Percentiles rank a stretch among this genome's conserved stretches.
Evolutionary conservation across 2,888 invertebrate species (phyloP).

Genomic region (Drosophila leonis): DNA sequence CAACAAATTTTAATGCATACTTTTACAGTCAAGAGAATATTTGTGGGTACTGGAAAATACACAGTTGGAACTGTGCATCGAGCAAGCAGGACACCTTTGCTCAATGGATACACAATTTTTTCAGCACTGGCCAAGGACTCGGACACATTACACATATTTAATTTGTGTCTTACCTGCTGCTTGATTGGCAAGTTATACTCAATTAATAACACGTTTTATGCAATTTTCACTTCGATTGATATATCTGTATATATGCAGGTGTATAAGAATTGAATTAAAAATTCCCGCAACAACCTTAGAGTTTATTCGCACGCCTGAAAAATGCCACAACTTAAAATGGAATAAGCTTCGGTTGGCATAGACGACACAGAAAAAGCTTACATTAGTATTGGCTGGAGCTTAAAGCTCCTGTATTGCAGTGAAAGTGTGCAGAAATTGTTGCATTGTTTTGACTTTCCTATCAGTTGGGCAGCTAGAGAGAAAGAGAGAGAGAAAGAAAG

Average conservation of each 20-base stretch:
- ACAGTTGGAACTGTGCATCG: background rate
- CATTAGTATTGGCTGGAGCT: constrained; percentile 17
- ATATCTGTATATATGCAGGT: background rate
- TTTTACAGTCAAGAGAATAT: background rate
- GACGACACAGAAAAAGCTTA: constrained; percentile 44
- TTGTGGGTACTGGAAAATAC: background rate
- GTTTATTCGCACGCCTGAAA: constrained; percentile 66
- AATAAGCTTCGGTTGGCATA: constrained; percentile 62
- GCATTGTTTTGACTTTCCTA: constrained; percentile 67
- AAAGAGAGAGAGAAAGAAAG: constrained; percentile 15
- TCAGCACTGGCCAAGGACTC: constrained; percentile 36
- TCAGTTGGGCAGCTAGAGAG: constrained; percentile 11
- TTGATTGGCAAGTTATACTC: constrained; percentile 1
- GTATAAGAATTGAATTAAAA: constrained; percentile 24
- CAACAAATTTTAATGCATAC: background rate
- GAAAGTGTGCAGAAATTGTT: constrained; percentile 75
- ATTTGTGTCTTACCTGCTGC: constrained; percentile 25
- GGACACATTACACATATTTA: constrained; percentile 10
- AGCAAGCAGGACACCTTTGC: constrained; percentile 12
- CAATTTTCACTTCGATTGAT: constrained; percentile 10
- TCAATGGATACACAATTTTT: constrained; percentile 75
- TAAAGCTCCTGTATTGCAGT: constrained; percentile 59
- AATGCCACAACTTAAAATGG: constrained; percentile 66
- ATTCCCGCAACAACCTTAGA: constrained; percentile 26
- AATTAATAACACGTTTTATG: constrained; percentile 8